Conservation (phyloP, 2,888 invertebrate genomes). For the Dichetophora obliterata region DNA sequence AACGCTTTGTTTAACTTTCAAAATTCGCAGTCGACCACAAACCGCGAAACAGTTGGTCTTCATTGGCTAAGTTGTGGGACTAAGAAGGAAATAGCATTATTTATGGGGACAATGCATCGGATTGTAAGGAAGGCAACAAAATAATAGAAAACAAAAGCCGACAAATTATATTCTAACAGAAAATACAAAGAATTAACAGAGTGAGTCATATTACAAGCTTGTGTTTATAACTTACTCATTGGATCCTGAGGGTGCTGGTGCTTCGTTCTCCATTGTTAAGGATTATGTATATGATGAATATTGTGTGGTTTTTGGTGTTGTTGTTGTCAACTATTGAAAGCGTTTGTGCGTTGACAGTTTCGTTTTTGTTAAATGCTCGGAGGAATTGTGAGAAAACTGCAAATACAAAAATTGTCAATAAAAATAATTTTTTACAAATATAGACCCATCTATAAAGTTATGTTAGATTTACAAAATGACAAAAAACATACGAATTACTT, state of each 20-base stretch:
- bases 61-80: background rate
- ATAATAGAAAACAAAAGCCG: background rate
- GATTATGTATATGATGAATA: background rate
- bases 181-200: background rate
- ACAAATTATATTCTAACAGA: background rate
- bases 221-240: constrained; percentile 52
- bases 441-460: too few species aligned
- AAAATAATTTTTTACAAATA: background rate
- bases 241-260: constrained; percentile 52
- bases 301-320: background rate
- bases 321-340: too few species aligned
- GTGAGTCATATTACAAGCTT: background rate
- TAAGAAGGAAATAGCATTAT: background rate
- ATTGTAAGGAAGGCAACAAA: background rate
- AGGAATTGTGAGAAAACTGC: background rate
- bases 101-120: background rate
- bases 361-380: background rate
- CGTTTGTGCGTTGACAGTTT: too few species aligned
- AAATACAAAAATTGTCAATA: background rate
- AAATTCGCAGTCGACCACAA: constrained; percentile 6
- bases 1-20: constrained; percentile 12
- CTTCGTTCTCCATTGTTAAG: constrained; percentile 49
- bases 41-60: constrained; percentile 17
- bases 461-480: too few species aligned
- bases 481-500: too few species aligned